Evolutionary conservation across 2,113 vertebrate genomes (phyloP).

Genomic region (Heterochromis multidens): DNA sequence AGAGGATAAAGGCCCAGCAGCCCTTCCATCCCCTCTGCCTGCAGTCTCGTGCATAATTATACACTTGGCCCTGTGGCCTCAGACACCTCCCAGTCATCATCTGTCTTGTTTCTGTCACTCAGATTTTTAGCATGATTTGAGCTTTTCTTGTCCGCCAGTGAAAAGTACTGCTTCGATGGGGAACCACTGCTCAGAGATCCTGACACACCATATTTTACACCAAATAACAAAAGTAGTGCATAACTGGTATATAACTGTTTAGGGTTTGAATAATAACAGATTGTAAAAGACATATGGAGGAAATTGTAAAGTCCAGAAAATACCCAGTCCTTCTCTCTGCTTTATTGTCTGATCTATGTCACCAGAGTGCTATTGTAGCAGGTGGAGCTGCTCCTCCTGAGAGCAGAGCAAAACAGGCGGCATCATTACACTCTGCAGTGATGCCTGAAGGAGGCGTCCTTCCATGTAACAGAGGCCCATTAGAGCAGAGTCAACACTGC

Average conservation of each 20-base stretch:
- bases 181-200: slow-evolving; percentile 13
- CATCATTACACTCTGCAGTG: slow-evolving; percentile 25
- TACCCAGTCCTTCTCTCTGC: background rate
- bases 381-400: background rate
- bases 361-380: background rate
- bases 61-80: slow-evolving; percentile 57
- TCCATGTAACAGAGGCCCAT: slow-evolving; percentile 37
- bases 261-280: background rate
- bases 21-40: slow-evolving; percentile 24
- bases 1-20: slow-evolving; percentile 42
- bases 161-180: slow-evolving; percentile 28
- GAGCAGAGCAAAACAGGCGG: slow-evolving; percentile 2
- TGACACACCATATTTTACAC: background rate
- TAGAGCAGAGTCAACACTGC: slow-evolving; percentile 39
- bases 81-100: slow-evolving; percentile 78
- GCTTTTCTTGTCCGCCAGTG: slow-evolving; percentile 41
- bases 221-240: background rate
- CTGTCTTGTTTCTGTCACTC: slow-evolving; percentile 79
- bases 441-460: slow-evolving; percentile 46
- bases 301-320: background rate
- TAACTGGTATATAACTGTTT: background rate
- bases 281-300: background rate
- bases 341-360: background rate
- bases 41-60: slow-evolving; percentile 72
- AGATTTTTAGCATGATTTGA: slow-evolving; percentile 68